Evolutionary conservation across 1,140 invertebrate species (phyloP), one percentile per base, ranked within the genome.

Genomic region (Phthorimaea operculella): DNA sequence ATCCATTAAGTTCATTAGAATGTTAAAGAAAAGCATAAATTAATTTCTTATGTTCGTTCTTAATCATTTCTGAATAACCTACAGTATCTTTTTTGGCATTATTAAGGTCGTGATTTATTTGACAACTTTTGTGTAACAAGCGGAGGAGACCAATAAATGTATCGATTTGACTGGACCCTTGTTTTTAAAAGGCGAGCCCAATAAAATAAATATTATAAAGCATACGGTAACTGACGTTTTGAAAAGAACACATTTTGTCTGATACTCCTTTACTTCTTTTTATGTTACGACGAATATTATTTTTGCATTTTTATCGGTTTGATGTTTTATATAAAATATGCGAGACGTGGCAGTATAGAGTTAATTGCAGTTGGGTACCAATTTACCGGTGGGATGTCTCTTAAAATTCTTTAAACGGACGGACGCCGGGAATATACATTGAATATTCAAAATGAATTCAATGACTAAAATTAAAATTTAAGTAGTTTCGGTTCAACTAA

Each of bases 91-190:
- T 28, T 76, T 76, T 76, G 76, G 74, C 72, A 68, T 69, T 57
- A 58, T 57, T 55, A 61, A 48, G 59, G 63, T 66, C 61, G 68
- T 79, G 76, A 78, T 83, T 83, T 83, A 83, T 83, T 58, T 73
- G 68, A 74, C 72, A 71, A 63, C 55, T 58, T 55, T 54, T 57
- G 21, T 21, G 48, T 50, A 33, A 70, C 70, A 70, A 68, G 70
- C 72, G 62, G 62, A 68, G 64, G 68, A 70, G 66, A 56, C 65
- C 71, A 72, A 70, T 70, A 64, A 74, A 74, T 71, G 75, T 76
- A 73, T 74, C 68, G 64, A 72, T 70, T 73, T 60, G 66, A 72
- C 63, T 59, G 51, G 72, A 72, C 60, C 72, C 76, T 78, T 83
- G 77, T 80, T 80, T 74, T 68, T 42, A 52, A 70, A 74, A 76